Evolutionary conservation across 2,888 invertebrate genomes (phyloP).

Genomic region (Nymphalis urticae): DNA sequence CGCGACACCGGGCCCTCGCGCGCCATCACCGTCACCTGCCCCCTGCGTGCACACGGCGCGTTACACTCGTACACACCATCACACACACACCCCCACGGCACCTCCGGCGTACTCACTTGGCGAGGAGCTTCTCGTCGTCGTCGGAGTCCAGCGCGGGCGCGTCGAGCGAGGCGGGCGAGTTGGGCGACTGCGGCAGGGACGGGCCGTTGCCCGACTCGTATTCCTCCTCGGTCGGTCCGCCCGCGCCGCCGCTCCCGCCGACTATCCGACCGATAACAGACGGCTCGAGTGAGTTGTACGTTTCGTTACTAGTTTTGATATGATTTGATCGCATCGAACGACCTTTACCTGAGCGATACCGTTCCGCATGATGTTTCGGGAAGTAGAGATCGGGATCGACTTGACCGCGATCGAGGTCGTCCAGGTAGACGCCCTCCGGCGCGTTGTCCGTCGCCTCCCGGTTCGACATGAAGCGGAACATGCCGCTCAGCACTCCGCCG

Average conservation of each 20-base stretch:
- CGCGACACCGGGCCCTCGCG: slow-evolving; percentile 70
- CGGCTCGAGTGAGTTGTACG: neutral
- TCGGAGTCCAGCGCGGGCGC: slow-evolving; percentile 91
- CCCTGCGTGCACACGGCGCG: slow-evolving; percentile 46
- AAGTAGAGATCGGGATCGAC: slow-evolving; percentile 96
- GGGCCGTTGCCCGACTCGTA: slow-evolving; percentile 98
- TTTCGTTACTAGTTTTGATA: neutral
- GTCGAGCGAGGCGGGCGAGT: slow-evolving; percentile 94
- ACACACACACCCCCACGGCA: neutral
- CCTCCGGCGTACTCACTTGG: slow-evolving; percentile 61
- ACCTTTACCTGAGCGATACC: slow-evolving; percentile 66
- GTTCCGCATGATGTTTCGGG: slow-evolving; percentile 86
- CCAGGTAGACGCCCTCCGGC: slow-evolving; percentile 93
- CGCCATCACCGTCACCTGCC: slow-evolving; percentile 71
- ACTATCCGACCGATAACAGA: neutral
- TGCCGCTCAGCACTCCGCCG: slow-evolving; percentile 91
- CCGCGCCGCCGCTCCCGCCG: slow-evolving; percentile 20
- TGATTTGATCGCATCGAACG: neutral
- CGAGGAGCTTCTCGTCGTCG: slow-evolving; percentile 87
- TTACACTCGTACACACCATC: neutral
- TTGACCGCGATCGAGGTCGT: slow-evolving; percentile 93
- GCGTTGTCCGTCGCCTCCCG: slow-evolving; percentile 69
- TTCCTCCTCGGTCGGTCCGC: slow-evolving; percentile 90
- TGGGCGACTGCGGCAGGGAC: slow-evolving; percentile 96
- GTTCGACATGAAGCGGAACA: slow-evolving; percentile 93